Base-by-base conservation (phyloP, 2,888 invertebrate species). In the Alcis repandata region DNA sequence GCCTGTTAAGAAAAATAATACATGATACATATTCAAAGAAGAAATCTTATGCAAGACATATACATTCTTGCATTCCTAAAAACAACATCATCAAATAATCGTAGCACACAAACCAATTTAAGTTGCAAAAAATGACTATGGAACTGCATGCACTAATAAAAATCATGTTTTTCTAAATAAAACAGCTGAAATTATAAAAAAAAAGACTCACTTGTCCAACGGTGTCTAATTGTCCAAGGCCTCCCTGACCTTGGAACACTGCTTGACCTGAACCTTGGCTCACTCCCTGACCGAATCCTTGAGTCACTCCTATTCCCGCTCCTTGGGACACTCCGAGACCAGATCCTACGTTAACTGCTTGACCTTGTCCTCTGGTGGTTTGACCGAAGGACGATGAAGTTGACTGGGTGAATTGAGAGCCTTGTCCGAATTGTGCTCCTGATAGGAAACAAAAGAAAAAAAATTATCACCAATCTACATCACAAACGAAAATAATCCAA, bases 141-240 rank as follows among this genome's bases (percentile, higher is more conserved):
- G 27, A 27, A 27, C 6, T 27, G 27, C 27, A 6, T 27, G 6
- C 6, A 2, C 6, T 27, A 27, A 27, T 27, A 6, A n/a, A n/a
- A n/a, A 27, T 6, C 6, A 27, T 4, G 27, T 27, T 27, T 6
- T 27, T 2, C 2, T 4, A 27, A 27, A 10, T 1, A 20, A 19
- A 38, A 19, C 48, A 48, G 17, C 38, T 0, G 15, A 1, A 43
- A 11, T 10, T 38, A 0, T 19, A 13, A 36, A 36, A 43, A 15
- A 45, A 7, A 9, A 27, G 2, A 57, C 79, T 79, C 46, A 87
- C 88, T 66, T 78, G 78, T 64, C 84, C 84, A 22, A 77, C 75
- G 8, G 69, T 40, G 0, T 71, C 77, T 20, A 70, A 70, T 43
- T 85, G 81, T 53, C 86, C 85, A 27, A 72, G 59, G 0, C 81